Percentiles rank a stretch among this genome's conserved stretches.
Conservation (phyloP, 2,797 vertebrate species). For the Anomalospiza imberbis region DNA sequence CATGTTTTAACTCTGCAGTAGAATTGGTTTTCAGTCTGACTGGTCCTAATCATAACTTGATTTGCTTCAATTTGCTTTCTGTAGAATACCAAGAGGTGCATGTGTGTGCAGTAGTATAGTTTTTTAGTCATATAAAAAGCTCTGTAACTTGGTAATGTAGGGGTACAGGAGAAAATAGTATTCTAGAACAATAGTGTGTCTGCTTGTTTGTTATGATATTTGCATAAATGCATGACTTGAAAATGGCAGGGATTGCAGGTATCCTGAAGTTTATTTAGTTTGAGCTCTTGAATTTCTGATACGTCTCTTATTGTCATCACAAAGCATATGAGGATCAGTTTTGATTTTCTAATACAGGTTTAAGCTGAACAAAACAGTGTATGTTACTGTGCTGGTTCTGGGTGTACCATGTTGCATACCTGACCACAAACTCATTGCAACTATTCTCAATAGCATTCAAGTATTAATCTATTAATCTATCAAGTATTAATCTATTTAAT, state of each 20-base stretch:
- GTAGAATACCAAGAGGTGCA: neutral
- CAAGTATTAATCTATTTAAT: neutral
- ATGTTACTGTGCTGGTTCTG: neutral
- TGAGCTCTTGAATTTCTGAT: neutral
- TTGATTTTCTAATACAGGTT: neutral
- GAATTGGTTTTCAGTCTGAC: neutral
- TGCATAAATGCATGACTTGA: neutral
- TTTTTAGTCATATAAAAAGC: neutral
- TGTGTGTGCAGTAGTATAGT: neutral
- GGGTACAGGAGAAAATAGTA: neutral
- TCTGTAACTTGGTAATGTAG: neutral
- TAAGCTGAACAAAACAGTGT: neutral
- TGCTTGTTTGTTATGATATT: neutral
- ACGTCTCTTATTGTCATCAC: neutral
- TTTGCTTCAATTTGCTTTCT: neutral
- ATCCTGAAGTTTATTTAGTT: neutral
- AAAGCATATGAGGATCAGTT: neutral
- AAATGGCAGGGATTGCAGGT: neutral
- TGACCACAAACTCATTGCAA: neutral
- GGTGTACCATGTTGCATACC: neutral
- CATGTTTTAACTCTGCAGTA: neutral
- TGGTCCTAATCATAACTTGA: neutral
- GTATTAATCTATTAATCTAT: neutral
- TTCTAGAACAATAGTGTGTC: neutral
- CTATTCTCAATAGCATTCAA: neutral